Evolutionary conservation across 2,797 vertebrate genomes (phyloP), one percentile per base, ranked within the genome.

Genomic region (Catostomus latipinnis): DNA sequence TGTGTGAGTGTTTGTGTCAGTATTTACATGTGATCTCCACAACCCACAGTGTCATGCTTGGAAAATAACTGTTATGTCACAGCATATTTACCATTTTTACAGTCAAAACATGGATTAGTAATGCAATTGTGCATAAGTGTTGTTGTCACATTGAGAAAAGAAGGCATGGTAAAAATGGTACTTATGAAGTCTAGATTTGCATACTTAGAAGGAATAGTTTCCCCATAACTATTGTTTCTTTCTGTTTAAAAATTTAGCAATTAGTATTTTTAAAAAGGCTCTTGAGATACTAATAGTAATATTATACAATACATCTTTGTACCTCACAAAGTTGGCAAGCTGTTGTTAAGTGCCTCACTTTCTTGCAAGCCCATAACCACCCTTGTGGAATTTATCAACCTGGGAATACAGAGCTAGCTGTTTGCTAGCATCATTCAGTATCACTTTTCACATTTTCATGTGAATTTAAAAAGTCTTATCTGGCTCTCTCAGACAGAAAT

Each of bases 1-100:
- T 82, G 73, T 80, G 48, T 77, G 70, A 71, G 76, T 75, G 66
- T 74, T 49, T 76, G 48, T 18, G 43, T 81, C 65, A 71, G 49
- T 81, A 66, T 76, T 76, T 67, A 68, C 62, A 52, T 72, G 74
- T 70, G 65, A 74, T 50, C 46, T 45, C 52, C 52, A 48, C 50
- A 54, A 66, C 65, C 73, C 74, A 62, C 58, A 71, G 63, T 56
- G 63, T 52, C 50, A 75, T 62, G 11, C 68, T 78, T 74, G 71
- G 67, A 34, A 76, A 83, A 72, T 60, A 34, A 48, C 34, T 57
- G 67, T 71, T 67, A 79, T 49, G 63, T 62, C 50, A 79, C 76
- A 65, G 49, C 0, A 69, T 70, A 10, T 71, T 71, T 12, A 6
- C 6, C 4, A 12, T 68, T 66, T 22, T 80, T 74, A 14, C 50